These are phyloP conservation scores for Drosophila sproati DNA, from an alignment of 1,140 invertebrate species.

Conservation along the genomic window DNA sequence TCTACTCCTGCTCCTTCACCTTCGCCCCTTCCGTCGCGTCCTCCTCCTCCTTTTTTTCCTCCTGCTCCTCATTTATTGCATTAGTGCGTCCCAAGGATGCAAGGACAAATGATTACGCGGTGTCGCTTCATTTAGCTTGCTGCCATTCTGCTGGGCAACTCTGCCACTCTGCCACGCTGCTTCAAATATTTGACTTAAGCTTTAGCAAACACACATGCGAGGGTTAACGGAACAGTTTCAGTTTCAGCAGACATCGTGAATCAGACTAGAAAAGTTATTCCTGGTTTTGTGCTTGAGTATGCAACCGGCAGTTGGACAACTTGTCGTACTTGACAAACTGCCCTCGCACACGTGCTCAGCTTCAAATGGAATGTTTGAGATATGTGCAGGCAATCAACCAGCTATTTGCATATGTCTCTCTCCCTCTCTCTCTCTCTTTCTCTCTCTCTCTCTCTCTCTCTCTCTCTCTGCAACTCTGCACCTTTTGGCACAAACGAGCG, in stretches of 20 bases:
- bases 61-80: background rate
- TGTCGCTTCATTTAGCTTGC: slow-evolving; percentile 68
- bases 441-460: background rate
- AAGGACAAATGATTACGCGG: slow-evolving; percentile 56
- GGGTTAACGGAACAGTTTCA: background rate
- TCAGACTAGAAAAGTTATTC: too few species aligned
- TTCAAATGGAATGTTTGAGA: slow-evolving; percentile 46
- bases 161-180: slow-evolving; percentile 7
- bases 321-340: background rate
- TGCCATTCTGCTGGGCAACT: slow-evolving; percentile 18
- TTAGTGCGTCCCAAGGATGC: slow-evolving; percentile 18
- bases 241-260: too few species aligned
- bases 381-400: slow-evolving; percentile 68
- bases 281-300: too few species aligned
- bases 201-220: slow-evolving; percentile 29
- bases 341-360: slow-evolving; percentile 6
- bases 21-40: too few species aligned
- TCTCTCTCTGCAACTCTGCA: background rate
- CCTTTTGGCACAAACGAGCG: background rate
- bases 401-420: slow-evolving; percentile 64
- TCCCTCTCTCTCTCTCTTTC: too few species aligned
- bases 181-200: slow-evolving; percentile 65
- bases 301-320: background rate
- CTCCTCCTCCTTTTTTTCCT: too few species aligned
- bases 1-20: too few species aligned